Evolutionary conservation across 2,113 vertebrate species (phyloP).

Genomic region (Melanocharis versteri): DNA sequence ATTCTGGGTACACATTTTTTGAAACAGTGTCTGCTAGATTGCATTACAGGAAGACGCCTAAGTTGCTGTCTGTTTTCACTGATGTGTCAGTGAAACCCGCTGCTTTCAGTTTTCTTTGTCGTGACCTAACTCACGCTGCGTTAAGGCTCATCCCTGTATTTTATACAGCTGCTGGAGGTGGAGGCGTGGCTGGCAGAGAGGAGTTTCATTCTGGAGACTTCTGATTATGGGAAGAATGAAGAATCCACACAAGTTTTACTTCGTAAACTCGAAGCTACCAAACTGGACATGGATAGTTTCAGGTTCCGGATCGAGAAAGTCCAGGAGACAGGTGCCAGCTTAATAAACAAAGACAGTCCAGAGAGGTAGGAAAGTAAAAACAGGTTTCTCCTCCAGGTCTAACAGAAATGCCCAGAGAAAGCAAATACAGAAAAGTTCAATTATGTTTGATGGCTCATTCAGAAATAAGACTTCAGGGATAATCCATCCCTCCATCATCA

Average conservation of each 20-base stretch:
- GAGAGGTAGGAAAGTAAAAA: constrained; percentile 71
- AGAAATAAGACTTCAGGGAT: not conserved
- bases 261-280: constrained; percentile 77
- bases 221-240: constrained; percentile 80
- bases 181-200: constrained; percentile 82
- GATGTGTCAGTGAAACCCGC: not conserved
- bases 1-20: not conserved
- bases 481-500: not conserved
- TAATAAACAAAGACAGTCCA: constrained; percentile 74
- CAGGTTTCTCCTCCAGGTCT: not conserved
- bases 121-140: not conserved
- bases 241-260: constrained; percentile 78
- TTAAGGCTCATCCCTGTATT: not conserved
- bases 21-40: not conserved
- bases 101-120: not conserved
- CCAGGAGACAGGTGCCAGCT: constrained; percentile 69
- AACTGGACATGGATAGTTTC: constrained; percentile 80
- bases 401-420: not conserved
- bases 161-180: constrained; percentile 80
- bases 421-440: not conserved
- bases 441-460: not conserved
- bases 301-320: constrained; percentile 61
- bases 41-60: not conserved
- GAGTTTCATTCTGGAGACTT: constrained; percentile 65
- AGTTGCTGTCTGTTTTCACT: not conserved